Conservation (phyloP, 2,888 invertebrate genomes). For the Miltochrista miniata region DNA sequence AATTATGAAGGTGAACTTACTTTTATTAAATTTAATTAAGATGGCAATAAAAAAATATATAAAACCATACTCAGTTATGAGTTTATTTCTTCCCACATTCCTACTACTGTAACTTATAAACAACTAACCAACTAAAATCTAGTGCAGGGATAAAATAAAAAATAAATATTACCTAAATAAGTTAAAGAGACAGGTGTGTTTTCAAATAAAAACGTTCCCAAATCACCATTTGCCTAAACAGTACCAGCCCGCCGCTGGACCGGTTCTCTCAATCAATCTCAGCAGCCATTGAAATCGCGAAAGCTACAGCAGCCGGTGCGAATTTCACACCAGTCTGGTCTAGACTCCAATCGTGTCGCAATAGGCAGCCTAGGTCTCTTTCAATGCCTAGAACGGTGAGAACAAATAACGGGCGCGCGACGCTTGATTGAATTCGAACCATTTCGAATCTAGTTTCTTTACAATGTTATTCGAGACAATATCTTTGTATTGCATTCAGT, state of each 20-base stretch:
- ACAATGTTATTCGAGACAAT: conserved; percentile 18
- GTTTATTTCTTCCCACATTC: no score
- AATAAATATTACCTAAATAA: background rate
- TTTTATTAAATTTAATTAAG: no score
- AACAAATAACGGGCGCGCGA: conserved; percentile 63
- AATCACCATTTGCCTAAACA: conserved; percentile 34
- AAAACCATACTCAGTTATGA: no score
- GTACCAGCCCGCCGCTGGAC: conserved; percentile 49
- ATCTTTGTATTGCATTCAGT: conserved; percentile 15
- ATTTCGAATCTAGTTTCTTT: conserved; percentile 40
- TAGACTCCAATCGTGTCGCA: conserved; percentile 69
- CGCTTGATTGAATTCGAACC: conserved; percentile 52
- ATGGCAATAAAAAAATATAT: no score
- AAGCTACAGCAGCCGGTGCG: conserved; percentile 69
- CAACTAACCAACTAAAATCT: no score
- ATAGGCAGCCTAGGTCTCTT: conserved; percentile 49
- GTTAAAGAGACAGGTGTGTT: no score
- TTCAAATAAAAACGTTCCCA: conserved; percentile 31
- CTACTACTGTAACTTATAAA: no score
- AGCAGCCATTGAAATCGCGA: conserved; percentile 70
- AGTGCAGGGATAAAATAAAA: background rate
- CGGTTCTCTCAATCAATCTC: conserved; percentile 74
- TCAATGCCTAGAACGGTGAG: conserved; percentile 69
- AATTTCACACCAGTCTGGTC: conserved; percentile 80
- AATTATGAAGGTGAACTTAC: no score